Evolutionary conservation across 2,797 vertebrate species (phyloP).

Genomic region (Tiaroga cobitis): DNA sequence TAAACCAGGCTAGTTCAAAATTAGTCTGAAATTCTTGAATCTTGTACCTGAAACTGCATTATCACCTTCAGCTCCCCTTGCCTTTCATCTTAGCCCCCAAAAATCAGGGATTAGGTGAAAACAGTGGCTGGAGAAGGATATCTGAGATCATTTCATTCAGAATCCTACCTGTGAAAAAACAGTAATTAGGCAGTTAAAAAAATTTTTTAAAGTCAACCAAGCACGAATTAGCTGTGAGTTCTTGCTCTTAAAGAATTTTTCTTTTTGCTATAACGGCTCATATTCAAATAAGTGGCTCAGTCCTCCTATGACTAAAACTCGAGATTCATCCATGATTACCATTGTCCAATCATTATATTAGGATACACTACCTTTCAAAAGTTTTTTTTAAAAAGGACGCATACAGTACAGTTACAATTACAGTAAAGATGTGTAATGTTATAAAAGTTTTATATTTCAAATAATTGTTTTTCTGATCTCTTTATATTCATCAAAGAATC

Average conservation of each 20-base stretch:
- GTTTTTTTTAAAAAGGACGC: not conserved
- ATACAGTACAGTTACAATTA: not conserved
- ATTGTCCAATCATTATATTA: not conserved
- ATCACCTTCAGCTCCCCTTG: not conserved
- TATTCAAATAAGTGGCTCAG: not conserved
- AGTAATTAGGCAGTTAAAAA: too few species aligned
- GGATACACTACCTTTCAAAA: not conserved
- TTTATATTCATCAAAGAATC: not conserved
- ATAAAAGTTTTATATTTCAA: not conserved
- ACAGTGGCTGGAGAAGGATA: not conserved
- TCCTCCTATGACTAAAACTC: conserved; percentile 2
- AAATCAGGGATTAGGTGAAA: not conserved
- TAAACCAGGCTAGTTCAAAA: conserved; percentile 32
- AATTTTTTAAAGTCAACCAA: too few species aligned
- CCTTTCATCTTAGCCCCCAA: not conserved
- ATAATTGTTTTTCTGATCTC: not conserved
- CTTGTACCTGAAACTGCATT: not conserved
- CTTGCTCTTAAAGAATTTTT: not conserved
- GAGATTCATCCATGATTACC: not conserved
- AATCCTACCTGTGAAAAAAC: not conserved
- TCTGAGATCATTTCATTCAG: not conserved
- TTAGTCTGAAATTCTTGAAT: not conserved
- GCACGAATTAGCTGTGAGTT: not conserved
- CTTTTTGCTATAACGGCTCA: not conserved
- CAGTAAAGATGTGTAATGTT: not conserved